A percentile compares a stretch with the other conserved stretches of the same genome.
phyloP scores from a whole-genome alignment of 2,113 vertebrate genomes.

The Lathamus discolor region DNA sequence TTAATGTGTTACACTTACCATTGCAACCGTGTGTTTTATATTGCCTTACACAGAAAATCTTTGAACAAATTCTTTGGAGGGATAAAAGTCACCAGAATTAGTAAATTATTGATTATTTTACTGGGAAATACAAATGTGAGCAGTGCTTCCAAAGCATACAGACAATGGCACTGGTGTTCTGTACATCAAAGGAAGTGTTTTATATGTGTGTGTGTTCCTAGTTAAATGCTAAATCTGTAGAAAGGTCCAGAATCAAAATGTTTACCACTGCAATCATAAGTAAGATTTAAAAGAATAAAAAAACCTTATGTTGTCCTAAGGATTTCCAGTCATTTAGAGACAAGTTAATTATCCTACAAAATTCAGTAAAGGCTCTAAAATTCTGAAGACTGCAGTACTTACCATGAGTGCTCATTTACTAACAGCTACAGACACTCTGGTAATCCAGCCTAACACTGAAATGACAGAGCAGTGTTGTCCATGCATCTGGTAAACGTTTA shows the following conservation, averaged over 20 bases:
- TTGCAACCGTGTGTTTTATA: background rate
- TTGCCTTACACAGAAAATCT: background rate
- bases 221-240: background rate
- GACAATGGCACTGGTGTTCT: background rate
- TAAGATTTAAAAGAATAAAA: background rate
- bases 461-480: background rate
- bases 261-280: background rate
- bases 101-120: background rate
- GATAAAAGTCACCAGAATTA: slow-evolving; percentile 9
- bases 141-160: background rate
- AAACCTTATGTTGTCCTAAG: background rate
- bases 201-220: background rate
- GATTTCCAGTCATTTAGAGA: background rate
- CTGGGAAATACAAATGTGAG: background rate
- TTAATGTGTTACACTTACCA: slow-evolving; percentile 10
- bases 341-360: background rate
- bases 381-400: background rate
- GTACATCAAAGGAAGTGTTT: background rate
- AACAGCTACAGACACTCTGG: background rate
- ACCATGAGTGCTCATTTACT: background rate
- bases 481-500: background rate
- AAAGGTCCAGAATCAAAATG: background rate
- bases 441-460: background rate
- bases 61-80: background rate
- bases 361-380: background rate